phyloP scores from a whole-genome alignment of 2,888 invertebrate species.

The Trissolcus japonicus region DNA sequence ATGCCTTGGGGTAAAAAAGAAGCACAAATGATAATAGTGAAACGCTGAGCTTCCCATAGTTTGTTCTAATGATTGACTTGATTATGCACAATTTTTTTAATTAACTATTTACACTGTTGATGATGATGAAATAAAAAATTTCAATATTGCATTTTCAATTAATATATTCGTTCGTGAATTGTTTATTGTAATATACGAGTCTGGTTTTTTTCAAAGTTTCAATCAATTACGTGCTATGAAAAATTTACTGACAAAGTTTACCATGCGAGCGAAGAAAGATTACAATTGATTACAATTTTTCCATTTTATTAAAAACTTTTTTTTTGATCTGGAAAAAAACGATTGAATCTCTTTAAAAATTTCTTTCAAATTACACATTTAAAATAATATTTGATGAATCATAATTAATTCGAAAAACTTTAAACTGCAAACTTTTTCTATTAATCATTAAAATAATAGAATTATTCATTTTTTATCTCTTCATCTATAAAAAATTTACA shows the following conservation, averaged over 20 bases:
- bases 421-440: no score
- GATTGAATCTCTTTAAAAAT: no score
- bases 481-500: no score
- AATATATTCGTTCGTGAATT: slow-evolving; percentile 34
- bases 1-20: no score
- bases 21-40: no score
- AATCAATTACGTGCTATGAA: slow-evolving; percentile 2
- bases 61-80: slow-evolving; percentile 70
- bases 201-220: slow-evolving; percentile 4
- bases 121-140: slow-evolving; percentile 36
- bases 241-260: neutral
- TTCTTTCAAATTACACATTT: no score
- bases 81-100: slow-evolving; percentile 53
- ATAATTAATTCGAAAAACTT: no score
- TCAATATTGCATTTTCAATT: slow-evolving; percentile 34
- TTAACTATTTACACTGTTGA: slow-evolving; percentile 41
- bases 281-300: neutral
- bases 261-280: neutral
- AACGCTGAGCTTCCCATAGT: no score
- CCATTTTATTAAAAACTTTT: neutral
- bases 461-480: no score
- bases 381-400: no score
- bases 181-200: slow-evolving; percentile 26
- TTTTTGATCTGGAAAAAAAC: no score
- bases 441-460: no score